These are phyloP conservation scores for Diadophis punctatus DNA, from an alignment of 2,113 vertebrate genomes.

Conservation along the genomic window DNA sequence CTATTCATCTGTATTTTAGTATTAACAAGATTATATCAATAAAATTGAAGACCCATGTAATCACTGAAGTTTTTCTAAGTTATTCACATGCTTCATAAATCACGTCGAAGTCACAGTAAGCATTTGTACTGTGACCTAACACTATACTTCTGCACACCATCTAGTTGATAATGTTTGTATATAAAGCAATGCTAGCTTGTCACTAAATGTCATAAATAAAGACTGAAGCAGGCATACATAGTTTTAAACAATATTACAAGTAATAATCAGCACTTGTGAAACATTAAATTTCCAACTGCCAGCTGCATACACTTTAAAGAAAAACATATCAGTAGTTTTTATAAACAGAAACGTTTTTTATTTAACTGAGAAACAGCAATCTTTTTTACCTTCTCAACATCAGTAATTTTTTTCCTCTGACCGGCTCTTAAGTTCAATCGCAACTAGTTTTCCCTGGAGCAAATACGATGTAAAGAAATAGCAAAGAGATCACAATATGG, in stretches of 20 bases:
- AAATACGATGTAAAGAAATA: not conserved
- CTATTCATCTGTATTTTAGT: conserved; percentile 54
- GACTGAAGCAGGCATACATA: conserved; percentile 22
- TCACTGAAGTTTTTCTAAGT: conserved; percentile 62
- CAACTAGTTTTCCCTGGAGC: not conserved
- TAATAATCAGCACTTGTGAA: not conserved
- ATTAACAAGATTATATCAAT: conserved; percentile 61
- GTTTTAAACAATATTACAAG: conserved; percentile 38
- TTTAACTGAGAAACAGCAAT: not conserved
- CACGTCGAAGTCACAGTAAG: conserved; percentile 60
- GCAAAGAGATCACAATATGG: not conserved
- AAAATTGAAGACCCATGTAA: conserved; percentile 67
- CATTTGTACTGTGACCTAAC: conserved; percentile 30
- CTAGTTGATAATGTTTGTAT: conserved; percentile 54
- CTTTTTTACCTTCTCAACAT: not conserved
- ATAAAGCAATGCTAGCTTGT: conserved; percentile 60
- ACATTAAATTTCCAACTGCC: not conserved
- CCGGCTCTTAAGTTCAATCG: not conserved
- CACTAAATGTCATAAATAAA: conserved; percentile 59
- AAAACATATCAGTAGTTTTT: not conserved
- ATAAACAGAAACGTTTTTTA: not conserved
- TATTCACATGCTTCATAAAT: conserved; percentile 68
- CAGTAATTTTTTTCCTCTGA: not conserved
- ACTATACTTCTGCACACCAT: conserved; percentile 26
- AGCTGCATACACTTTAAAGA: conserved; percentile 23